phyloP scores from a whole-genome alignment of 1,140 invertebrate species.

The Brachionus plicatilis region DNA sequence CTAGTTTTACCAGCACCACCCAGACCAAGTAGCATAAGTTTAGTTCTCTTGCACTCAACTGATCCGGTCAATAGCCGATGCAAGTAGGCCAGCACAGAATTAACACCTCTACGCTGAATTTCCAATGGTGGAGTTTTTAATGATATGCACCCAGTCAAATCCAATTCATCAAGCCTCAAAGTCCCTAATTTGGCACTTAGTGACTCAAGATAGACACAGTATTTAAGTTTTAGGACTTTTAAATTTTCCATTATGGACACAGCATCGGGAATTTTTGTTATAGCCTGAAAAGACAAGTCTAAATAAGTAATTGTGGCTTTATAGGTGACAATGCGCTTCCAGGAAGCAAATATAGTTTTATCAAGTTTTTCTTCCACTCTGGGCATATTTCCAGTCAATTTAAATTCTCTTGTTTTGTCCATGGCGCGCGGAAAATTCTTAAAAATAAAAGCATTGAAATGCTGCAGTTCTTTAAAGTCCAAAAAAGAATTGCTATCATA shows the following conservation, averaged over 20 bases:
- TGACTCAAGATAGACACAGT: constrained; percentile 22
- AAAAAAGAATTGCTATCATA: neutral
- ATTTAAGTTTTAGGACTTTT: constrained; percentile 19
- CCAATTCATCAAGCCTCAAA: constrained; percentile 46
- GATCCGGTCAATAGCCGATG: constrained; percentile 47
- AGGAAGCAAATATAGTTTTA: neutral
- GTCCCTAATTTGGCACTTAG: constrained; percentile 46
- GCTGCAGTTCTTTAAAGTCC: neutral
- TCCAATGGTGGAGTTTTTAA: constrained; percentile 53
- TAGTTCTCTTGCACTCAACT: constrained; percentile 50
- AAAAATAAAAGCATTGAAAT: constrained; percentile 25
- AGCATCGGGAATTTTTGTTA: constrained; percentile 14
- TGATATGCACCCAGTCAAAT: constrained; percentile 46
- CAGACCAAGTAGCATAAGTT: constrained; percentile 54
- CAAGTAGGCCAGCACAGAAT: constrained; percentile 48
- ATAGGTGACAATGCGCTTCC: neutral
- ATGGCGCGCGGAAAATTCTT: neutral
- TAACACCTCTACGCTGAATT: constrained; percentile 48
- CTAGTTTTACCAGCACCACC: constrained; percentile 56
- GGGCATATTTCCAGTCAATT: neutral
- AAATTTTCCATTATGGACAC: constrained; percentile 36
- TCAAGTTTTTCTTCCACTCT: neutral
- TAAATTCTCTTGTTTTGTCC: neutral
- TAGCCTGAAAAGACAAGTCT: constrained; percentile 45
- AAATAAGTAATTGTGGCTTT: constrained; percentile 31